Conservation (phyloP, 37 sponge, comb jelly and placozoan species). For the Cladorhizidae sp. region DNA sequence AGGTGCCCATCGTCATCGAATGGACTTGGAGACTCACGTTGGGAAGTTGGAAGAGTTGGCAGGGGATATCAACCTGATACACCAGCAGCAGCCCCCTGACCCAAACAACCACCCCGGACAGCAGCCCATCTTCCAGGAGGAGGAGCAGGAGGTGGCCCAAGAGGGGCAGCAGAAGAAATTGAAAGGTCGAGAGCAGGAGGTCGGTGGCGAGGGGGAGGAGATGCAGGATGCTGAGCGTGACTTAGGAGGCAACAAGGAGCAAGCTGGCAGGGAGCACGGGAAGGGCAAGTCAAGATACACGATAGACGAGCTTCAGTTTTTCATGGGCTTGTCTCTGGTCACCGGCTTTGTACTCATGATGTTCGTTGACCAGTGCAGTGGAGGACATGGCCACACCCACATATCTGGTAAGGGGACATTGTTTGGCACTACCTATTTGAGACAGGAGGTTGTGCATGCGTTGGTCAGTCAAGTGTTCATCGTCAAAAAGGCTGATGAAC, state of each 20-base stretch:
- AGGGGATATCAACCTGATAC: no score
- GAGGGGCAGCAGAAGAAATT: neutral
- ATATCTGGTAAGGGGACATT: neutral
- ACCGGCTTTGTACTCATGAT: constrained; percentile 95
- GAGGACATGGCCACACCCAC: constrained; percentile 41
- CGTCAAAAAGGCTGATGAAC: neutral
- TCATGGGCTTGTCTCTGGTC: constrained; percentile 84
- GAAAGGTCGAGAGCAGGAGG: neutral
- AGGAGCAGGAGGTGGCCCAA: neutral
- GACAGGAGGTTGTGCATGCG: neutral
- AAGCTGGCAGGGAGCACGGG: neutral
- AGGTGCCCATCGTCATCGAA: neutral
- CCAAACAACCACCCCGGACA: neutral
- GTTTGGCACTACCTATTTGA: no score
- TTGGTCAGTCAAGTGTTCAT: neutral
- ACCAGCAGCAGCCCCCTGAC: neutral
- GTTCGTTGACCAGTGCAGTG: constrained; percentile 87
- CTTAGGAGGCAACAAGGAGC: neutral
- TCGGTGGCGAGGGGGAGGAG: neutral
- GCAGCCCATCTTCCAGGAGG: neutral
- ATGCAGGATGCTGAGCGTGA: neutral
- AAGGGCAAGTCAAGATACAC: neutral
- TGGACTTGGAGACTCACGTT: neutral
- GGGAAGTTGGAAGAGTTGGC: neutral
- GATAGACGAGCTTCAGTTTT: constrained; percentile 45